phyloP scores from a whole-genome alignment of 2,888 invertebrate species.

The Pemphredon lugubris region DNA sequence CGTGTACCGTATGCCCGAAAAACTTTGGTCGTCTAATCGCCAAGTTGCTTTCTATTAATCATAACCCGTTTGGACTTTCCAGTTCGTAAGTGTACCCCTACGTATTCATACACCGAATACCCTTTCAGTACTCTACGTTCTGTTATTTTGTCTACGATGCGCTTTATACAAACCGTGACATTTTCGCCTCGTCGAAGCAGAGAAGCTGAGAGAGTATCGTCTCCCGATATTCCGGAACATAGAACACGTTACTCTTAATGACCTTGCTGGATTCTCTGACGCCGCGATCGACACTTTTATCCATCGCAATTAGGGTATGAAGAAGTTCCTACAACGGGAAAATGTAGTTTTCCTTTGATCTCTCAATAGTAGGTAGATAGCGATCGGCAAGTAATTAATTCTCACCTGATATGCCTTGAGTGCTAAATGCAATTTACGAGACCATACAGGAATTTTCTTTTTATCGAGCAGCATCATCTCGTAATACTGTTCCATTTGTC shows the following conservation, averaged over 20 bases:
- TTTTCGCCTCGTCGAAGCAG: conserved; percentile 91
- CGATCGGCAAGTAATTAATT: too few relatives aligned
- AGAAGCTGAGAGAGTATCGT: conserved; percentile 90
- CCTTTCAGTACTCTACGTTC: background rate
- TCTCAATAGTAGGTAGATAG: too few relatives aligned
- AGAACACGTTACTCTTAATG: conserved; percentile 95
- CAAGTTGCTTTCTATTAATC: conserved; percentile 1
- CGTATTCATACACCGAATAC: background rate
- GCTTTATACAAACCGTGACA: conserved; percentile 87
- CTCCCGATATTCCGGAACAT: conserved; percentile 96
- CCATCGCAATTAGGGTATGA: conserved; percentile 91
- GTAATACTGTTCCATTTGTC: conserved; percentile 92
- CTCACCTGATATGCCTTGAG: conserved; percentile 86
- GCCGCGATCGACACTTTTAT: conserved; percentile 86
- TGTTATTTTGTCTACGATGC: background rate
- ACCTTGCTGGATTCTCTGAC: conserved; percentile 91
- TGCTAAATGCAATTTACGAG: conserved; percentile 92
- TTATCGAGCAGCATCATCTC: conserved; percentile 94
- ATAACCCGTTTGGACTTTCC: background rate
- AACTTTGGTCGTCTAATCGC: conserved; percentile 6
- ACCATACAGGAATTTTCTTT: conserved; percentile 91
- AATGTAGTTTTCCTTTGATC: too few relatives aligned
- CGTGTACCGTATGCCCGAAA: conserved; percentile 3
- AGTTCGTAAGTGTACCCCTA: background rate
- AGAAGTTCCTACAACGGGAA: conserved; percentile 88